A percentile compares a stretch with the other conserved stretches of the same genome.
phyloP scores from a whole-genome alignment of 2,797 vertebrate genomes.

The Gymnoscopelus braueri region DNA sequence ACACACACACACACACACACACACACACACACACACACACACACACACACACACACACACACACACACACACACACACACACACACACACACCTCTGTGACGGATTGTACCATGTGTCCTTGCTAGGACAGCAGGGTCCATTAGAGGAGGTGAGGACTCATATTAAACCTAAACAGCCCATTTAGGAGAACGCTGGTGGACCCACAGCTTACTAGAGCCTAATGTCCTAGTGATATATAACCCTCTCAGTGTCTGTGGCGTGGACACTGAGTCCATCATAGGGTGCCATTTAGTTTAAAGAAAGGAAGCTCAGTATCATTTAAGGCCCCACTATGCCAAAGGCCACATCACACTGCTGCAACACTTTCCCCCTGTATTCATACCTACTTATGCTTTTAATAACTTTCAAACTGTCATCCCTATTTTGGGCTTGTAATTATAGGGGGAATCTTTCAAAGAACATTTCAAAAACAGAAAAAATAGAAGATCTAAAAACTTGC shows the following conservation, averaged over 20 bases:
- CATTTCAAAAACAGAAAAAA: too few relatives aligned
- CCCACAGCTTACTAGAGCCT: constrained; percentile 44
- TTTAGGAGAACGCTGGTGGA: constrained; percentile 38
- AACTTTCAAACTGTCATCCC: too few relatives aligned
- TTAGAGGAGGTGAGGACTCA: constrained; percentile 63
- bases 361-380: constrained; percentile 13
- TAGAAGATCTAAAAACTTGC: too few relatives aligned
- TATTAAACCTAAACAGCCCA: constrained; percentile 61
- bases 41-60: not conserved
- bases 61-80: not conserved
- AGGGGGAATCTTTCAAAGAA: too few relatives aligned
- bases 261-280: constrained; percentile 30
- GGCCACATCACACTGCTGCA: constrained; percentile 29
- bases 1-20: not conserved
- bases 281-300: constrained; percentile 42
- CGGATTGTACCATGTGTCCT: constrained; percentile 44
- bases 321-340: constrained; percentile 16
- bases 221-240: constrained; percentile 27
- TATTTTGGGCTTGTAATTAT: too few relatives aligned
- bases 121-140: constrained; percentile 45
- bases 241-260: constrained; percentile 24
- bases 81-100: constrained; percentile 6
- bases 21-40: not conserved
- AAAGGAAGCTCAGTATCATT: constrained; percentile 32
- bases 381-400: too few relatives aligned